Evolutionary conservation across 2,888 invertebrate species (phyloP).

Genomic region (Cantharis flavilabris): DNA sequence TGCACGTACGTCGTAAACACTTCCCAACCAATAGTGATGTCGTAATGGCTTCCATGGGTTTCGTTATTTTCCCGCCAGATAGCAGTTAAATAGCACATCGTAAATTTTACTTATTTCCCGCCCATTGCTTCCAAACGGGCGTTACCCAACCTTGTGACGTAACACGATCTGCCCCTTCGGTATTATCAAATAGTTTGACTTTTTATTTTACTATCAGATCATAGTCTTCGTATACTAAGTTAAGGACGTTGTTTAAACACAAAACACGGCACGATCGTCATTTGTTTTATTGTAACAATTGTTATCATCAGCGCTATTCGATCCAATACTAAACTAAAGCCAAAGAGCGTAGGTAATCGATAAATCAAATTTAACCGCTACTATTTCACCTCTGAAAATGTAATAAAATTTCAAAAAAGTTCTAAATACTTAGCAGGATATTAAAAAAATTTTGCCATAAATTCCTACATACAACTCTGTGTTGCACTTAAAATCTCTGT

Average conservation of each 20-base stretch:
- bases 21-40: slow-evolving; percentile 60
- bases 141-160: slow-evolving; percentile 58
- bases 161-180: slow-evolving; percentile 47
- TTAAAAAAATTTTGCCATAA: slow-evolving; percentile 15
- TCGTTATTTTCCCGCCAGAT: slow-evolving; percentile 61
- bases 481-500: slow-evolving; percentile 7
- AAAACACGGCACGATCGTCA: background rate
- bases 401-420: background rate
- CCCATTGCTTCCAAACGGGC: slow-evolving; percentile 62
- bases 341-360: background rate
- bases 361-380: background rate
- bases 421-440: slow-evolving; percentile 7
- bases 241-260: background rate
- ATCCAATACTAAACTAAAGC: background rate
- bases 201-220: slow-evolving; percentile 24
- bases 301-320: background rate
- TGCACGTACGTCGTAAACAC: slow-evolving; percentile 39
- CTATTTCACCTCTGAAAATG: no score
- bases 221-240: background rate
- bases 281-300: background rate
- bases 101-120: slow-evolving; percentile 62
- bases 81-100: slow-evolving; percentile 60
- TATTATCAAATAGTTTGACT: slow-evolving; percentile 15
- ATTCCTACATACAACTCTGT: slow-evolving; percentile 1
- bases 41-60: slow-evolving; percentile 64